These are phyloP conservation scores for Agrypnus murinus DNA, from an alignment of 2,888 invertebrate genomes.

Conservation along the genomic window DNA sequence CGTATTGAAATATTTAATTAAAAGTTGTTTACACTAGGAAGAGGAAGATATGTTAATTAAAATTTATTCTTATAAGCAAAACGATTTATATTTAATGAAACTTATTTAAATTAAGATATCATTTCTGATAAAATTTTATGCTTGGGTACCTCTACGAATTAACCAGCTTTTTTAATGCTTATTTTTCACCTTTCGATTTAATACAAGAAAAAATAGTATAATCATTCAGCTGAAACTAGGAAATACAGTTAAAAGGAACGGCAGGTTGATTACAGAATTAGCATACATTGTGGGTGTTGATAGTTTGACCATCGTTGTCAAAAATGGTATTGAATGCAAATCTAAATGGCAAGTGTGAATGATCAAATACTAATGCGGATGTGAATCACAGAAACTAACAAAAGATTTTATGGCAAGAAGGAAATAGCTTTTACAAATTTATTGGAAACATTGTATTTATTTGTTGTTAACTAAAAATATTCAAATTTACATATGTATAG, in stretches of 20 bases:
- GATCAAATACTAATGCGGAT: slow-evolving; percentile 21
- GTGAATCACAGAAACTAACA: neutral
- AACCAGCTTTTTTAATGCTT: too few species aligned
- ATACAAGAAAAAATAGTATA: neutral
- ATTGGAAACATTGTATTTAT: neutral
- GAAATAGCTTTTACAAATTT: slow-evolving; percentile 1
- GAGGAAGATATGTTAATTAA: slow-evolving; percentile 24
- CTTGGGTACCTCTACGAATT: neutral
- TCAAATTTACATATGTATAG: too few species aligned
- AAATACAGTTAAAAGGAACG: slow-evolving; percentile 5
- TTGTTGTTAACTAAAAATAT: too few species aligned
- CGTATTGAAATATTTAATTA: slow-evolving; percentile 6
- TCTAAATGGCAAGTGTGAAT: slow-evolving; percentile 14
- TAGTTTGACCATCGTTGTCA: slow-evolving; percentile 9
- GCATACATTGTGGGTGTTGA: slow-evolving; percentile 17
- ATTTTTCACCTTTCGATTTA: neutral
- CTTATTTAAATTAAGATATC: slow-evolving; percentile 18
- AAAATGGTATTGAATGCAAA: slow-evolving; percentile 26
- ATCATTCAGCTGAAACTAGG: neutral
- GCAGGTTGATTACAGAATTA: slow-evolving; percentile 6
- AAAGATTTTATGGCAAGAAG: neutral
- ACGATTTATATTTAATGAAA: slow-evolving; percentile 7
- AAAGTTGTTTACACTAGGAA: slow-evolving; percentile 21
- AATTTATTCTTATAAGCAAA: neutral
- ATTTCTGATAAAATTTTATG: slow-evolving; percentile 6